A percentile compares a stretch with the other conserved stretches of the same genome.
Evolutionary conservation across 2,113 vertebrate genomes (phyloP).

Genomic region (Lontra canadensis): DNA sequence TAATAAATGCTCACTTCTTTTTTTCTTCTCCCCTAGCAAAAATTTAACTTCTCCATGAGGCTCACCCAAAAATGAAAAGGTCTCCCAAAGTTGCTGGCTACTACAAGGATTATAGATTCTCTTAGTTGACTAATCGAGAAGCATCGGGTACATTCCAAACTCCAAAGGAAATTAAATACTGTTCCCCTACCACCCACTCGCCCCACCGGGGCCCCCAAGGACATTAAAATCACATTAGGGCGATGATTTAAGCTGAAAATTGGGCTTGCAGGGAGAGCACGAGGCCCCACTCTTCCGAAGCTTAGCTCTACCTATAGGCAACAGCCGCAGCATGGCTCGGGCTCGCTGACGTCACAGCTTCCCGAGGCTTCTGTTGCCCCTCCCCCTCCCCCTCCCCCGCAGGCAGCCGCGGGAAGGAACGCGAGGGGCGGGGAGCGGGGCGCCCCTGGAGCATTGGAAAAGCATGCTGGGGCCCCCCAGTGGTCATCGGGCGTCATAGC

Average conservation of each 20-base stretch:
- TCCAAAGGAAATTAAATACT: constrained; percentile 44
- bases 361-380: constrained; percentile 17
- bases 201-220: not conserved
- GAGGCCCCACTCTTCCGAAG: not conserved
- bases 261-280: not conserved
- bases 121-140: not conserved
- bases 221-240: constrained; percentile 47
- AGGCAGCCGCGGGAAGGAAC: not conserved
- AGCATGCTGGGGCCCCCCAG: constrained; percentile 83
- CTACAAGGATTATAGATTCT: not conserved
- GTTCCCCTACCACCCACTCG: constrained; percentile 18
- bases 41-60: not conserved
- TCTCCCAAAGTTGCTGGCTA: not conserved
- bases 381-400: not conserved
- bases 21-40: not conserved
- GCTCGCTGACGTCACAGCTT: constrained; percentile 60
- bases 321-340: not conserved
- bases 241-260: constrained; percentile 45
- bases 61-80: not conserved
- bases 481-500: constrained; percentile 56
- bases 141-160: constrained; percentile 29
- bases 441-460: not conserved
- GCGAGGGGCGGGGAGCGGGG: not conserved
- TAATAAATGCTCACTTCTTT: not conserved
- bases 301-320: constrained; percentile 20